Evolutionary conservation across 2,797 vertebrate species (phyloP).

Genomic region (Selene dorsalis): DNA sequence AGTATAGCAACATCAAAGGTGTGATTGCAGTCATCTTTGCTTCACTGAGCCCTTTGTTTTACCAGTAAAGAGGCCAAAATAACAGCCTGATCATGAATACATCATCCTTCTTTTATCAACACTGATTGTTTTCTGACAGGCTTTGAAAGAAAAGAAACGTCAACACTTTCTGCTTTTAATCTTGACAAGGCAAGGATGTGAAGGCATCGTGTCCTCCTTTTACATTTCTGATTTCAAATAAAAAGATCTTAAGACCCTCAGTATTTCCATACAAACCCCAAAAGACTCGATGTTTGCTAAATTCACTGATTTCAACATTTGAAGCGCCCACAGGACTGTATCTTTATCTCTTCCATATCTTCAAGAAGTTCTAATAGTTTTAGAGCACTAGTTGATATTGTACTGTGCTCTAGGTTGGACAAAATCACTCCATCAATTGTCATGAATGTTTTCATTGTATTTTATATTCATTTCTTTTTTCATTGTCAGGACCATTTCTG

Average conservation of each 20-base stretch:
- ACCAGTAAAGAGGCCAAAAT: constrained; percentile 2
- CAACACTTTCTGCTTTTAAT: constrained; percentile 38
- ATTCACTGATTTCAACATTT: neutral
- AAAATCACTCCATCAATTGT: too few species aligned
- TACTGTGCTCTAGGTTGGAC: too few species aligned
- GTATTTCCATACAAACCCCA: neutral
- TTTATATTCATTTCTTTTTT: too few species aligned
- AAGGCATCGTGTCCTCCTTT: neutral
- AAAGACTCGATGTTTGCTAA: neutral
- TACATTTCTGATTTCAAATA: neutral
- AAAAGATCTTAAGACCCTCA: neutral
- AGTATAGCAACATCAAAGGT: constrained; percentile 13
- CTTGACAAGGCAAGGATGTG: constrained; percentile 3
- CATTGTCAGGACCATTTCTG: neutral
- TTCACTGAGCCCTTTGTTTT: constrained; percentile 11
- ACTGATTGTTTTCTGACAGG: constrained; percentile 24
- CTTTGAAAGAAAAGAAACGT: constrained; percentile 18
- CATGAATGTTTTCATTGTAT: too few species aligned
- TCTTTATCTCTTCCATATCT: too few species aligned
- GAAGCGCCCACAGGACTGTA: neutral
- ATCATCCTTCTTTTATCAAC: constrained; percentile 15
- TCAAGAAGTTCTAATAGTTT: too few species aligned
- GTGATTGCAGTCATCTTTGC: constrained; percentile 30
- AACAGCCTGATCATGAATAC: neutral
- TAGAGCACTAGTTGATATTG: too few species aligned